These are phyloP conservation scores for Chaenogobius annularis DNA, from an alignment of 2,113 vertebrate genomes.

Conservation along the genomic window DNA sequence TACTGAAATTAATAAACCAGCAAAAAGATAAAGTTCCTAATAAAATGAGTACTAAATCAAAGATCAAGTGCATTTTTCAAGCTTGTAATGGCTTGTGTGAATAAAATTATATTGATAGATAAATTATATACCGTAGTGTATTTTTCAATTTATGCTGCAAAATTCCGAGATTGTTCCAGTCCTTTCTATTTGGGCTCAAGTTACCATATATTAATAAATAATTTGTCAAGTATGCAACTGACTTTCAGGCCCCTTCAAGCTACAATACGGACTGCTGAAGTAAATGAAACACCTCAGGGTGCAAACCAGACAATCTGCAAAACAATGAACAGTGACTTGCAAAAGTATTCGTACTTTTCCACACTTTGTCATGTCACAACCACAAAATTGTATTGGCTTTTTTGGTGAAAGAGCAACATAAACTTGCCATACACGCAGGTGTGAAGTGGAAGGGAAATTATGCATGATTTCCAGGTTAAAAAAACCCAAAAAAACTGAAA, in stretches of 20 bases:
- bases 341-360: neutral
- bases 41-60: no score
- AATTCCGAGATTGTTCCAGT: neutral
- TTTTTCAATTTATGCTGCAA: neutral
- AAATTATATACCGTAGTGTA: neutral
- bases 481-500: no score
- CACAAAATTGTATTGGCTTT: no score
- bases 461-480: no score
- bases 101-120: neutral
- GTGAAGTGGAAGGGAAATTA: no score
- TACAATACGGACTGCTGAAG: neutral
- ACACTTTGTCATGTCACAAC: no score
- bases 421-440: no score
- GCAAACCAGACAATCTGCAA: neutral
- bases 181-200: neutral
- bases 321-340: neutral
- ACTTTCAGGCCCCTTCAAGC: constrained; percentile 2
- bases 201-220: neutral
- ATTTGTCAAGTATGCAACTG: neutral
- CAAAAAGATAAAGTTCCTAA: no score
- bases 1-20: no score
- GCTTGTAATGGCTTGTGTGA: no score
- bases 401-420: no score
- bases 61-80: no score
- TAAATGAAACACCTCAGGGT: neutral